Base-by-base conservation (phyloP, 35 echinoderm and acorn worm genomes). In the Antedon bifida region DNA sequence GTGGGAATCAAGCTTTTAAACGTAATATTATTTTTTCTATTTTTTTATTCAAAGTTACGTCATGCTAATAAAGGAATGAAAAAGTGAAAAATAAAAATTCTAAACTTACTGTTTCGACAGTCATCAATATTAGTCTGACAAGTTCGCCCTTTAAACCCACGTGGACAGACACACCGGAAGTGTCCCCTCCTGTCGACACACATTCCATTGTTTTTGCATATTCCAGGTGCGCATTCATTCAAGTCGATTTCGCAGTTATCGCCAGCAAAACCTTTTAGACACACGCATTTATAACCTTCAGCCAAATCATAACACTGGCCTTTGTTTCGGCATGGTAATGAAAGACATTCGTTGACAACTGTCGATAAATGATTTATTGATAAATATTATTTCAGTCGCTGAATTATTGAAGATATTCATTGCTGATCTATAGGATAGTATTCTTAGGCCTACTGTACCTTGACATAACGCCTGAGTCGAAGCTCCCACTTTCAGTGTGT, bases 201-300 rank as follows among this genome's bases (percentile, higher is more conserved):
- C 0, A 51, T 82, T 14, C 32, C 90, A 31, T 76, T 78, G 36
- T 88, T 88, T 34, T 85, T 45, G 32, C 90, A 92, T 19, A 12
- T 64, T 21, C 85, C 46, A 64, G 84, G 84, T 26, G 46, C 38
- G 32, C 90, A 92, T 74, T 92, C 90, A 33, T 92, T 36, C 77
- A 85, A 75, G 77, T 92, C 75, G 10, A 88, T n/a, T 33, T 88
- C 56, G 78, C 90, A 92, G 77, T 88, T 23, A 14, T 74, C 79
- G 8, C 90, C 90, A 10, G 82, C 30, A 28, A 81, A 88, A 28
- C 90, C 86, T 9, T 45, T 17, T 28, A 33, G 33, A 39, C 90
- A 92, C 19, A 39, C 9, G 56, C 90, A 92, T 33, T 78, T 36
- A 46, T 92, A 92, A 0, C 85, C 86, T 17, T 51, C 17, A 2